These are phyloP conservation scores for Circaetus cinerascens DNA, from an alignment of 2,113 vertebrate species.

Conservation along the genomic window DNA sequence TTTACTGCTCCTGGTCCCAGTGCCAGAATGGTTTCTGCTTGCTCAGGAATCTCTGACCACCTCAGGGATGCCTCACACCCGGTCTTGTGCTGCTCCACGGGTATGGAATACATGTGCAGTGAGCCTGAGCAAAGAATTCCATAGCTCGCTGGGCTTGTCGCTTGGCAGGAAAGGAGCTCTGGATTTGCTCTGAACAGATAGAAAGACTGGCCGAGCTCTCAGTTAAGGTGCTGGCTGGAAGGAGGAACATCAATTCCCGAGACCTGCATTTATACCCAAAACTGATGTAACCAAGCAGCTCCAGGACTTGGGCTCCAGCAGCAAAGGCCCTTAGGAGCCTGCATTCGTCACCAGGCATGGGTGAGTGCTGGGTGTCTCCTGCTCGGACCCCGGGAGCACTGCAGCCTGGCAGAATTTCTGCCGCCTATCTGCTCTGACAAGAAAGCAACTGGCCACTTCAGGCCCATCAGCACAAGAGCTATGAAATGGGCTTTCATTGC, in stretches of 20 bases:
- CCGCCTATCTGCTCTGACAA: background rate
- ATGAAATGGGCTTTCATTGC: background rate
- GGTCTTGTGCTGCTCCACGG: background rate
- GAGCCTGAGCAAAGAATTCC: background rate
- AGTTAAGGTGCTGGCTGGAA: background rate
- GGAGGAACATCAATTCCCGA: background rate
- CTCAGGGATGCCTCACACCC: background rate
- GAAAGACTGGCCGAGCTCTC: background rate
- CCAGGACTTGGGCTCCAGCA: background rate
- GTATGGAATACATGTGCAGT: too few relatives aligned
- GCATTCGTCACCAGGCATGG: accelerated
- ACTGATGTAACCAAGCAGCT: background rate
- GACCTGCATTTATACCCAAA: background rate
- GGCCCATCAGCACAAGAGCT: background rate
- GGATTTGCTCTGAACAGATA: background rate
- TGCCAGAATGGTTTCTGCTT: too few relatives aligned
- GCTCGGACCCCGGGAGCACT: background rate
- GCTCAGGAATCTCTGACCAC: too few relatives aligned
- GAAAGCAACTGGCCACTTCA: background rate
- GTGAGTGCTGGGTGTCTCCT: background rate
- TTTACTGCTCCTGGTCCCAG: too few relatives aligned
- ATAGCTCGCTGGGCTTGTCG: background rate
- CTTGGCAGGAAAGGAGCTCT: background rate
- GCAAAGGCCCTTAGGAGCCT: background rate
- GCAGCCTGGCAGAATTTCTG: background rate